Evolutionary conservation across 2,113 vertebrate genomes (phyloP).

Genomic region (Danionella cerebrum): DNA sequence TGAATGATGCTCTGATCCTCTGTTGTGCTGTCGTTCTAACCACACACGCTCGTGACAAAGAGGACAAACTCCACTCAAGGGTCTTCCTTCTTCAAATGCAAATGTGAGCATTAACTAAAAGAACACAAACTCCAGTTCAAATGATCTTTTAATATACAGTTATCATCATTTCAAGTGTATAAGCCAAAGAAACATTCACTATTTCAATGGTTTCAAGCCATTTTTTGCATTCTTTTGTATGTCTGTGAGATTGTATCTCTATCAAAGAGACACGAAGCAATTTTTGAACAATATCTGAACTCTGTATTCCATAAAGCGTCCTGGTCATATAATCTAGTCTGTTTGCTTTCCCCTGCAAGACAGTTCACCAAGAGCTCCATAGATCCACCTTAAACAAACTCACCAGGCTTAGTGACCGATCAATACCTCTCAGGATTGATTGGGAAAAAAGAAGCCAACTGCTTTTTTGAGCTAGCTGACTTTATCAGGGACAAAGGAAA

Average conservation of each 20-base stretch:
- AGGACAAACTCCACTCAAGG: too few species aligned
- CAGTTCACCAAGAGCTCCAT: constrained; percentile 29
- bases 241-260: neutral
- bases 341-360: constrained; percentile 43
- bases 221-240: too few species aligned
- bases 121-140: too few species aligned
- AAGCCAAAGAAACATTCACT: too few species aligned
- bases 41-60: too few species aligned
- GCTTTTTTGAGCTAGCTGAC: constrained; percentile 23
- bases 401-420: constrained; percentile 49
- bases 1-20: too few species aligned
- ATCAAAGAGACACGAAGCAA: neutral
- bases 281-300: constrained; percentile 7
- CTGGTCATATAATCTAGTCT: constrained; percentile 32
- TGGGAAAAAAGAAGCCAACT: constrained; percentile 39
- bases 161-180: too few species aligned
- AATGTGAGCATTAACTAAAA: too few species aligned
- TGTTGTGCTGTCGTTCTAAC: too few species aligned
- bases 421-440: constrained; percentile 47
- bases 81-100: too few species aligned
- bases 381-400: constrained; percentile 55
- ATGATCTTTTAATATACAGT: too few species aligned
- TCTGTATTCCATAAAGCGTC: constrained; percentile 17
- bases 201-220: too few species aligned
- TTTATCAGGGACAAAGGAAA: constrained; percentile 44